phyloP scores from a whole-genome alignment of 2,888 invertebrate species.

The Slavum lentiscoides region DNA sequence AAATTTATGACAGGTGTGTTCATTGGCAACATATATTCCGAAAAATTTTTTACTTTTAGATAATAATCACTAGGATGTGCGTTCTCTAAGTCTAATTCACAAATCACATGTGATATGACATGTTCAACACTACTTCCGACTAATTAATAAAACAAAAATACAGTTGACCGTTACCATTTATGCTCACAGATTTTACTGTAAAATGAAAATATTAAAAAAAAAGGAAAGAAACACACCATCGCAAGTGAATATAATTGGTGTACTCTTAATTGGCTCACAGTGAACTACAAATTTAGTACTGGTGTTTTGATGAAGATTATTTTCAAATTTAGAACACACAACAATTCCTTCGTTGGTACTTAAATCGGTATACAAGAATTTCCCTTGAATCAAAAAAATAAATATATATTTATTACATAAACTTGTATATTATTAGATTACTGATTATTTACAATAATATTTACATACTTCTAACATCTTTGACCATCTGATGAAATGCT shows the following conservation, averaged over 20 bases:
- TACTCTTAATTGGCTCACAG: constrained; percentile 60
- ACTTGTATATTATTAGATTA: constrained; percentile 25
- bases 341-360: constrained; percentile 86
- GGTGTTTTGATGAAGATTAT: constrained; percentile 75
- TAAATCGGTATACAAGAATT: constrained; percentile 74
- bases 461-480: constrained; percentile 73
- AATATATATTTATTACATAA: constrained; percentile 31
- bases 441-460: constrained; percentile 9
- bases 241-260: constrained; percentile 85
- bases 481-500: constrained; percentile 82
- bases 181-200: constrained; percentile 28
- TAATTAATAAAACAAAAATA: constrained; percentile 61
- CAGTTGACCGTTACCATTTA: background rate
- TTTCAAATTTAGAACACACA: constrained; percentile 83
- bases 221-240: constrained; percentile 71
- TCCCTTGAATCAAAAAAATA: constrained; percentile 63
- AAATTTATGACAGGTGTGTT: constrained; percentile 84
- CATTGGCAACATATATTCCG: constrained; percentile 80
- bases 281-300: constrained; percentile 88
- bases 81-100: constrained; percentile 74
- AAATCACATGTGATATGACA: constrained; percentile 80
- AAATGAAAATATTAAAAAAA: constrained; percentile 62
- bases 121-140: constrained; percentile 85
- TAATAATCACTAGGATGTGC: constrained; percentile 70
- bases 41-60: constrained; percentile 80